Percentiles rank a stretch among this genome's conserved stretches.
These are phyloP conservation scores for Teleogryllus oceanicus DNA, from an alignment of 2,888 invertebrate genomes.

Conservation along the genomic window DNA sequence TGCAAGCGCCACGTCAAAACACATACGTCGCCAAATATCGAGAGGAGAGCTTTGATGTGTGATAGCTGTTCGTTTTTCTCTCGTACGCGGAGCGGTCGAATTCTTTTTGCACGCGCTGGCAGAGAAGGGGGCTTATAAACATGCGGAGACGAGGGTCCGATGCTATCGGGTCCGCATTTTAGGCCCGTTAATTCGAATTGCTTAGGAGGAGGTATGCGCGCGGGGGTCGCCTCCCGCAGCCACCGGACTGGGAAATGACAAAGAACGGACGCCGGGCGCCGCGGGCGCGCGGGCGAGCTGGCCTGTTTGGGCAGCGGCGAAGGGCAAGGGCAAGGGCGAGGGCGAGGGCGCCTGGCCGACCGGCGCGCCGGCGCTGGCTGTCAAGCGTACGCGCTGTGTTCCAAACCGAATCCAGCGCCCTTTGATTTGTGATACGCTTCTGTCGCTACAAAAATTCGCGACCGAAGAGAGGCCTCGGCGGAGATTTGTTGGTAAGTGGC, in stretches of 20 bases:
- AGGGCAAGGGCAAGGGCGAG: too few relatives aligned
- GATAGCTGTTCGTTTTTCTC: not conserved
- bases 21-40: slow-evolving; percentile 18
- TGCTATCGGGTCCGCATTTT: slow-evolving; percentile 11
- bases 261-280: not conserved
- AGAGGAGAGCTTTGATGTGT: slow-evolving; percentile 3
- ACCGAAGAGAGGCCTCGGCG: too few relatives aligned
- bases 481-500: too few relatives aligned
- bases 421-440: too few relatives aligned
- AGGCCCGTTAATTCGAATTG: slow-evolving; percentile 11
- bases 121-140: not conserved
- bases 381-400: too few relatives aligned
- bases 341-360: too few relatives aligned
- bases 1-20: slow-evolving; percentile 10
- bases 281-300: too few relatives aligned
- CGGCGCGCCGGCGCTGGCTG: too few relatives aligned
- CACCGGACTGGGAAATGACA: not conserved
- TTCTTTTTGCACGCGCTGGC: not conserved
- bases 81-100: not conserved
- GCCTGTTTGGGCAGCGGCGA: too few relatives aligned
- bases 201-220: slow-evolving; percentile 4
- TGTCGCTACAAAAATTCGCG: too few relatives aligned
- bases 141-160: not conserved
- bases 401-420: too few relatives aligned
- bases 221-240: not conserved